These are phyloP conservation scores for Idaea straminata DNA, from an alignment of 2,888 invertebrate species.

Conservation along the genomic window DNA sequence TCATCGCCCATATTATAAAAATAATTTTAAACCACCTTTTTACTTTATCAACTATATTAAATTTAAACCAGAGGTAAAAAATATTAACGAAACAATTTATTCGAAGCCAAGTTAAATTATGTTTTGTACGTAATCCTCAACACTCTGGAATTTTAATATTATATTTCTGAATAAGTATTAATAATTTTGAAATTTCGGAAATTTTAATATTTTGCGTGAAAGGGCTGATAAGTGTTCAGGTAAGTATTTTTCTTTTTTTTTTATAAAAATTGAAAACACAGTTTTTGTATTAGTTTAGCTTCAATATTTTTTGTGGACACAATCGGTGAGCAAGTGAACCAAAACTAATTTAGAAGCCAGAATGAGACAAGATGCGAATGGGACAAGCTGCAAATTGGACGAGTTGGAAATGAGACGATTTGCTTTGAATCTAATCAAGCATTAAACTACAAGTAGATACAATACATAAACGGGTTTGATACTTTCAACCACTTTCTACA, in stretches of 20 bases:
- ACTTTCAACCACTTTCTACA: too few relatives aligned
- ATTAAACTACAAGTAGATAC: too few relatives aligned
- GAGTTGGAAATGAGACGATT: too few relatives aligned
- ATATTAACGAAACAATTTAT: not conserved
- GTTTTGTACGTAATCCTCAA: not conserved
- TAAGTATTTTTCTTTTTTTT: not conserved
- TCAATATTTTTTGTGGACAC: not conserved
- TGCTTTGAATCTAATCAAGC: too few relatives aligned
- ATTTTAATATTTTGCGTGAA: not conserved
- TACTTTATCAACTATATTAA: not conserved
- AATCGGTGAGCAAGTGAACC: not conserved
- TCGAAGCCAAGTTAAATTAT: not conserved
- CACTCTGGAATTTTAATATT: not conserved
- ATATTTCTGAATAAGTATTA: not conserved
- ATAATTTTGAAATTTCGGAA: not conserved
- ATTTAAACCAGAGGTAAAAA: not conserved
- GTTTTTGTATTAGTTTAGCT: not conserved
- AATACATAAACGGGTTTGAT: too few relatives aligned
- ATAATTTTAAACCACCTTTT: not conserved
- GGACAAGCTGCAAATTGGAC: too few relatives aligned
- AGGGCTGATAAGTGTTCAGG: not conserved
- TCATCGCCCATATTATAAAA: too few relatives aligned
- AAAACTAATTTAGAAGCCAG: too few relatives aligned
- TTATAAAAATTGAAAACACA: not conserved
- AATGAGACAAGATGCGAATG: too few relatives aligned